phyloP scores from a whole-genome alignment of 2,797 vertebrate species.

The Pelobates cultripes region DNA sequence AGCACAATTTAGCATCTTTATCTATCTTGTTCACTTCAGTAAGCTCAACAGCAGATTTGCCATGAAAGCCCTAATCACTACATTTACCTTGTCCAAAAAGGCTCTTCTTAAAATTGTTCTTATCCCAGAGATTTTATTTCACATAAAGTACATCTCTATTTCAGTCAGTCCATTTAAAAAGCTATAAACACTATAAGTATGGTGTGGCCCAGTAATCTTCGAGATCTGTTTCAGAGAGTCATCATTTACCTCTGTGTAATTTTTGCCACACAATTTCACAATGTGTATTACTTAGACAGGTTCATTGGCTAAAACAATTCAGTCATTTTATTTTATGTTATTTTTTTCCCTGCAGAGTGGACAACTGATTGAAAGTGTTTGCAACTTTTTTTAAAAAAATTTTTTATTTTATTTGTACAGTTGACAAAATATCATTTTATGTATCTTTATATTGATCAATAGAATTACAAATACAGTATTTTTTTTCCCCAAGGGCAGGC shows the following conservation, averaged over 20 bases:
- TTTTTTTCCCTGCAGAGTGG: slow-evolving; percentile 30
- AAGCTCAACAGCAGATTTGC: slow-evolving; percentile 49
- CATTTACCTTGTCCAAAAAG: slow-evolving; percentile 44
- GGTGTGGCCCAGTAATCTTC: slow-evolving; percentile 50
- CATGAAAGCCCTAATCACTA: slow-evolving; percentile 59
- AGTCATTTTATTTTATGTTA: slow-evolving; percentile 34
- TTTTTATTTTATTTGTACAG: slow-evolving; percentile 5
- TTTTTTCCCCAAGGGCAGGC: not conserved
- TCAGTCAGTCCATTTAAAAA: slow-evolving; percentile 46
- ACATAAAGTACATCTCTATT: slow-evolving; percentile 45
- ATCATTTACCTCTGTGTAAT: slow-evolving; percentile 53
- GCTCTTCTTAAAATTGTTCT: slow-evolving; percentile 42
- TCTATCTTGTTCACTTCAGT: slow-evolving; percentile 11
- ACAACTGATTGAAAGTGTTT: slow-evolving; percentile 18
- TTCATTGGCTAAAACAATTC: slow-evolving; percentile 52
- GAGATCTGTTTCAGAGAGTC: slow-evolving; percentile 48
- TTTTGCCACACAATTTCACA: slow-evolving; percentile 56
- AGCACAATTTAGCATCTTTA: not conserved
- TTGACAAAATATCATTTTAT: slow-evolving; percentile 5
- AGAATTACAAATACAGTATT: not conserved
- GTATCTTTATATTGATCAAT: not conserved
- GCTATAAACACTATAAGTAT: slow-evolving; percentile 53
- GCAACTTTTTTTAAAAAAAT: slow-evolving; percentile 19
- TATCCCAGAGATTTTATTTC: slow-evolving; percentile 58
- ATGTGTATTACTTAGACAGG: slow-evolving; percentile 49